Conservation (phyloP, 1,140 invertebrate genomes). For the Brachystomella parvula region DNA sequence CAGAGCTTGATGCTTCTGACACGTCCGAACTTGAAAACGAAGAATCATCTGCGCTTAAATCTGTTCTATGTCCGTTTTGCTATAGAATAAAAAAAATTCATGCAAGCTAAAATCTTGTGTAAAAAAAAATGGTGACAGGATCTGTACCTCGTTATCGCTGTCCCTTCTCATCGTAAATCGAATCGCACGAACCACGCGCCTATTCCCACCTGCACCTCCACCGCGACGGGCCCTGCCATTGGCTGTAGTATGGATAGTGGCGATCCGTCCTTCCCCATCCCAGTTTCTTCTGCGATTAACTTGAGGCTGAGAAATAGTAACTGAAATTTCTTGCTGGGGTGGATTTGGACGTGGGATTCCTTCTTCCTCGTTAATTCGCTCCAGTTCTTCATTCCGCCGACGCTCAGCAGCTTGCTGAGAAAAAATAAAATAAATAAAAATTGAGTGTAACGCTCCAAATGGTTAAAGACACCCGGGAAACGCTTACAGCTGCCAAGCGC, state of each 20-base stretch:
- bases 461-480: background rate
- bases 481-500: conserved; percentile 20
- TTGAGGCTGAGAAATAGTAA: conserved; percentile 23
- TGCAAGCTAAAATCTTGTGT: background rate
- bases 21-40: conserved; percentile 11
- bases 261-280: background rate
- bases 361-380: conserved; percentile 33
- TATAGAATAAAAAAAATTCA: conserved; percentile 5
- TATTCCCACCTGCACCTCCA: background rate
- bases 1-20: conserved; percentile 17
- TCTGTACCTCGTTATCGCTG: conserved; percentile 9
- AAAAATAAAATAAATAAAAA: background rate
- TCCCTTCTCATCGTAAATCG: background rate
- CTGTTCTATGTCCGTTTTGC: background rate
- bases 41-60: background rate
- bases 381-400: conserved; percentile 15
- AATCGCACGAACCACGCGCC: background rate
- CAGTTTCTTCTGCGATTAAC: background rate
- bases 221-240: background rate
- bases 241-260: background rate
- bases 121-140: background rate
- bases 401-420: conserved; percentile 25
- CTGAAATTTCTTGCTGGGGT: conserved; percentile 34
- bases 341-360: conserved; percentile 33
- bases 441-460: background rate